Evolutionary conservation across 2,797 vertebrate species (phyloP), one percentile per base, ranked within the genome.

Genomic region (Falco peregrinus): DNA sequence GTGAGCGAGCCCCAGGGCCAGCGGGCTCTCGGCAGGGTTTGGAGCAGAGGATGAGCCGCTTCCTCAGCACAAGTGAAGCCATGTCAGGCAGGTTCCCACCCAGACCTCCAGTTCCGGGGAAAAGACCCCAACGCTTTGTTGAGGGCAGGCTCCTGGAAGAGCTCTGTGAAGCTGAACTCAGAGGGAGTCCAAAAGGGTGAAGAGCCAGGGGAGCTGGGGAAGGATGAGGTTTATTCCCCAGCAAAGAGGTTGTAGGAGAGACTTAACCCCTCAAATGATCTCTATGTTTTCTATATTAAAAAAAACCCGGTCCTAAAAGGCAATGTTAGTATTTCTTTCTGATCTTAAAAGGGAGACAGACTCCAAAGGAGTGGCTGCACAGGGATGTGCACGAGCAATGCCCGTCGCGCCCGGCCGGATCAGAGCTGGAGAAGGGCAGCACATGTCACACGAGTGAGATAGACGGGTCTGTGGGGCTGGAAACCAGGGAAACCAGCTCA

Each of bases 101-200:
- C n/a, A 18, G 15, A 53, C 51, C 45, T 70, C 39, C n/a, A 33
- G 50, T 48, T 70, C 39, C n/a, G n/a, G n/a, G 33, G 11, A 6
- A 20, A 57, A 47, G 74, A 21, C 0, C 0, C 9, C 35, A 51
- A 31, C 9, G 12, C 11, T 41, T 69, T 70, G 21, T 35, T 1
- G 0, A 69, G 69, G 22, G 22, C 24, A 48, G 5, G 11, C 54
- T 70, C 35, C 35, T 41, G 35, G 15, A 80, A 64, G 5, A 29
- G 16, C n/a, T 80, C n/a, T 12, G 20, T 39, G 25, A 73, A 60
- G 35, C 41, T 63, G 35, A 71, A 64, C 12, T 60, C 20, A 26
- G 31, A 53, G 13, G n/a, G 50, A 69, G 29, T 31, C 53, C 24
- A 29, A 76, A 65, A 71, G 29, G 18, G 16, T 4, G 6, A 81